Evolutionary conservation across 2,113 vertebrate genomes (phyloP), one percentile per base, ranked within the genome.

Genomic region (Macrotus californicus): DNA sequence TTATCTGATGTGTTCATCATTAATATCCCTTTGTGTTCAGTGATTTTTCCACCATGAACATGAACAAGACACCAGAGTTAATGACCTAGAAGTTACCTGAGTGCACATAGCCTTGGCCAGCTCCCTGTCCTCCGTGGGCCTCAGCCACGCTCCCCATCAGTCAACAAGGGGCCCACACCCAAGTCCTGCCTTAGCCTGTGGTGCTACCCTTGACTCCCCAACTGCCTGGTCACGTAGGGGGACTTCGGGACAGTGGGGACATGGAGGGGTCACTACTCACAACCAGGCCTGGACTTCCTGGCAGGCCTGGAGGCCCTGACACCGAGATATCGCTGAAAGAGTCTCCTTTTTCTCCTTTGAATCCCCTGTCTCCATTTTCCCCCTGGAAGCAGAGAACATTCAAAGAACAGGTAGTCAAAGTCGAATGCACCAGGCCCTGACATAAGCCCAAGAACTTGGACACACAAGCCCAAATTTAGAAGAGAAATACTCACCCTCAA

Each of bases 281-380:
- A 97, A 97, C 96, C 41, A 97, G 93, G 77, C 99, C 99, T 2
- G 98, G 98, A 97, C 92, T 98, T 95, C 99, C 99, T 0, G 99
- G 99, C 8, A 97, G 92, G 52, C 99, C 99, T 61, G 98, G 98
- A 61, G 96, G 98, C 34, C 99, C 99, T 0, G 98, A 97, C 59
- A 97, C 93, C 31, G 98, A 97, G 97, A 98, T 96, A 0, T 97
- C 97, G 61, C 96, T 79, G 8, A 90, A 96, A 52, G 98, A 91
- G 43, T 99, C 99, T 95, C 99, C 99, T 96, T 98, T 99, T 95
- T 99, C 99, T 97, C 99, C 99, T 97, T 98, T 99, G 92, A 98
- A 87, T 46, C 99, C 99, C 1, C 95, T 98, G 72, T 98, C 95
- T 96, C 99, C 99, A 72, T 98, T 99, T 36, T 98, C 96, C 88